Evolutionary conservation across 2,113 vertebrate species (phyloP), one percentile per base, ranked within the genome.

Genomic region (Sander lucioperca): DNA sequence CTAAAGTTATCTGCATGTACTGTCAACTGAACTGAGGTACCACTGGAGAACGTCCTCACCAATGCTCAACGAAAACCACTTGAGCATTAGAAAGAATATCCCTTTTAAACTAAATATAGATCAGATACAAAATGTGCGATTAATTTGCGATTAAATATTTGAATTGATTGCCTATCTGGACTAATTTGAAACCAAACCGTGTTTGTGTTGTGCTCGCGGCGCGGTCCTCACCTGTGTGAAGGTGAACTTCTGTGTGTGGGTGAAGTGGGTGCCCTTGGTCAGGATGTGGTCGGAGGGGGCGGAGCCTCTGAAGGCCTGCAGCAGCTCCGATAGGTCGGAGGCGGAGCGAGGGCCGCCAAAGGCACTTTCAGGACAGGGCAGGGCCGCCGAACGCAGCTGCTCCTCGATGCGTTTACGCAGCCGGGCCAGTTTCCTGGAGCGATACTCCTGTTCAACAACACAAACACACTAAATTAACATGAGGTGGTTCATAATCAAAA

Each of bases 261-360:
- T 97, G 84, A 98, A 98, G 74, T 97, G 96, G 57, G 96, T 96
- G 43, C 96, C 96, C 86, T 97, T 97, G 61, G 92, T 85, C 45
- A 94, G 88, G 36, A 94, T n/a, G 68, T 81, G 82, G 68, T 88
- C 87, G 4, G 86, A 84, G 43, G 87, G 50, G 58, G 85, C n/a
- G 3, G 88, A 90, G 51, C 94, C 84, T 53, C 77, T 94, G 43
- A 97, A 97, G 59, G 93, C 74, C 51, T 94, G 95, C 83, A 98
- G 94, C 36, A 97, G 74, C 30, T 97, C 96, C 5, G 94, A 85
- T 45, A 97, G 90, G 67, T 97, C 96, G 27, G 94, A 85, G 77
- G 83, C 77, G 61, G 92, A 90, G 59, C 86, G 73, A 10, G 87
- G 68, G 48, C 86, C 70, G 3, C 85, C 82, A 23, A 89, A 92